Evolutionary conservation across 2,113 vertebrate genomes (phyloP).

Genomic region (Pardalotus punctatus): DNA sequence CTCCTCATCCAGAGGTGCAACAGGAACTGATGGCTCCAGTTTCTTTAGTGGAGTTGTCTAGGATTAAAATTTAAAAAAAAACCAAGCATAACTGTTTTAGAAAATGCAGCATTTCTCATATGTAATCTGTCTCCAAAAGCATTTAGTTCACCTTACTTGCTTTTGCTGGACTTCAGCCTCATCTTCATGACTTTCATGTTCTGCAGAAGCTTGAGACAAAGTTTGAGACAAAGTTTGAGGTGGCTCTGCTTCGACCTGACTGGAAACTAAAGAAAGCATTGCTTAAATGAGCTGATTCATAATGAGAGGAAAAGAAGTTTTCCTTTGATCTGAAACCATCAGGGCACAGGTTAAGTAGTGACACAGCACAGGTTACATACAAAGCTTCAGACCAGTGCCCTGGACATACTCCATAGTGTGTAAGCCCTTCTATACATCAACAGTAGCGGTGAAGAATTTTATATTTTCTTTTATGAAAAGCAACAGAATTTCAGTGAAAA

Average conservation of each 20-base stretch:
- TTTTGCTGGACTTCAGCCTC: background rate
- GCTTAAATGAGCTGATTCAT: background rate
- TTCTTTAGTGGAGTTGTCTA: constrained; percentile 27
- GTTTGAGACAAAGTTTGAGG: background rate
- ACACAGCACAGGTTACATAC: background rate
- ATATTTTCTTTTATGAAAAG: background rate
- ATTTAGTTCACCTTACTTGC: constrained; percentile 49
- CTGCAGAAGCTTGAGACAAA: constrained; percentile 3
- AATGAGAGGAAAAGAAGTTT: background rate
- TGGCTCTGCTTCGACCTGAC: background rate
- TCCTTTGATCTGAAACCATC: background rate
- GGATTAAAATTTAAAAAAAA: background rate
- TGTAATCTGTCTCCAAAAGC: background rate
- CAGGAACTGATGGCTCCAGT: background rate
- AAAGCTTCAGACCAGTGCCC: background rate
- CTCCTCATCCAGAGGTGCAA: constrained; percentile 58
- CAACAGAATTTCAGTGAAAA: background rate
- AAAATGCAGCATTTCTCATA: background rate
- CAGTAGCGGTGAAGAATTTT: background rate
- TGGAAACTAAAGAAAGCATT: constrained; percentile 8
- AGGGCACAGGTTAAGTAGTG: background rate
- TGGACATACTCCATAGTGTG: background rate
- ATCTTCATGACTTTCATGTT: background rate
- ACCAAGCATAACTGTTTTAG: background rate
- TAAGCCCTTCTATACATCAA: background rate